Percentiles rank a stretch among this genome's conserved stretches.
These are phyloP conservation scores for Camponotus floridanus DNA, from an alignment of 1,140 invertebrate species.

Conservation along the genomic window DNA sequence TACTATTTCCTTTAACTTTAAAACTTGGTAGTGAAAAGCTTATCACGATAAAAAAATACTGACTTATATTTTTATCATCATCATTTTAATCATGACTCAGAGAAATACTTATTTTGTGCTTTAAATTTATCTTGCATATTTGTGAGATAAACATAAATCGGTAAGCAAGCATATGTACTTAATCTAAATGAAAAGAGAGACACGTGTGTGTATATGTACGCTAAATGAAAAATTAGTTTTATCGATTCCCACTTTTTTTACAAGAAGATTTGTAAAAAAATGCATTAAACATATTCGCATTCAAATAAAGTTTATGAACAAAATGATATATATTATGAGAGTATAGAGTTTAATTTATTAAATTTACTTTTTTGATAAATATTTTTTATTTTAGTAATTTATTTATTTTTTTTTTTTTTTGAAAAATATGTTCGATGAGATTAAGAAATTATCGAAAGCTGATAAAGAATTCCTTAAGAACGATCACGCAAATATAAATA, in stretches of 20 bases:
- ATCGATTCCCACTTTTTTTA: not conserved
- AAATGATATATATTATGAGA: not conserved
- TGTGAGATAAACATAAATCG: not conserved
- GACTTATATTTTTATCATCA: not conserved
- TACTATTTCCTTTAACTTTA: not conserved
- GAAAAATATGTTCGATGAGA: not conserved
- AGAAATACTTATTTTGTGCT: constrained; percentile 1
- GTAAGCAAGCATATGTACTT: constrained; percentile 16
- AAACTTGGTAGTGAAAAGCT: not conserved
- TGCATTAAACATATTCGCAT: not conserved
- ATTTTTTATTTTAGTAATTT: not conserved
- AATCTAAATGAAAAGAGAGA: constrained; percentile 13
- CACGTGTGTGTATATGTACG: too few relatives aligned
- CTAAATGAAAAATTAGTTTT: not conserved
- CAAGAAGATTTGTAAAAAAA: not conserved
- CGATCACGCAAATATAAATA: not conserved
- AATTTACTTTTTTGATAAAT: too few relatives aligned
- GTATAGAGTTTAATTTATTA: not conserved
- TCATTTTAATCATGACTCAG: constrained; percentile 30
- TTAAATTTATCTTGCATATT: constrained; percentile 28
- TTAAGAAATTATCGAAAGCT: constrained; percentile 1
- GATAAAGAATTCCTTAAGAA: constrained; percentile 8
- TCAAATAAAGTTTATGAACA: not conserved
- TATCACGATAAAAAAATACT: constrained; percentile 1
- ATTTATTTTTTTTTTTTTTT: not conserved